Percentiles rank a stretch among this genome's conserved stretches.
Evolutionary conservation across 2,113 vertebrate genomes (phyloP).

Genomic region (Clarias magur): DNA sequence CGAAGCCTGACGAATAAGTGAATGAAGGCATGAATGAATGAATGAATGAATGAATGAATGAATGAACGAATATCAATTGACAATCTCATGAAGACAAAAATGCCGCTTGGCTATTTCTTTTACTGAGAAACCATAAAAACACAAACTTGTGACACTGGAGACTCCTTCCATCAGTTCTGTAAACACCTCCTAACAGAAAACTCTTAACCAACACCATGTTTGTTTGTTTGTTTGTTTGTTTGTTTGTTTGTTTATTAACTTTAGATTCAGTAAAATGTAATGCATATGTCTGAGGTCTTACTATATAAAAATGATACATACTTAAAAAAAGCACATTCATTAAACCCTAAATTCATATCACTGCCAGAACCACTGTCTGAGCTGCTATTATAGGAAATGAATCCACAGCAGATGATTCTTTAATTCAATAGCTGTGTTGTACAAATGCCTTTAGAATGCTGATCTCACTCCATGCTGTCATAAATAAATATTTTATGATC

Average conservation of each 20-base stretch:
- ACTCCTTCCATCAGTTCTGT: neutral
- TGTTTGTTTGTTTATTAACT: neutral
- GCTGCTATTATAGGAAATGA: neutral
- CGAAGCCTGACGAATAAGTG: constrained; percentile 24
- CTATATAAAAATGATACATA: neutral
- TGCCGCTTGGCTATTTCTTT: neutral
- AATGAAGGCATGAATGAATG: constrained; percentile 7
- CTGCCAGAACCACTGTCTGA: neutral
- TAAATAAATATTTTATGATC: constrained; percentile 47
- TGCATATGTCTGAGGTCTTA: neutral
- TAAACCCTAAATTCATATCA: neutral
- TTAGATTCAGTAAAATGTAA: no score
- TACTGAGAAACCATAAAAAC: neutral
- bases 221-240: neutral
- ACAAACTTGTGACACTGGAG: neutral
- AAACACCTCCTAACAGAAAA: neutral
- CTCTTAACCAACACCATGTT: neutral
- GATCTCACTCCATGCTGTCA: constrained; percentile 23
- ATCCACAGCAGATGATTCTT: neutral
- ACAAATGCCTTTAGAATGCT: constrained; percentile 5
- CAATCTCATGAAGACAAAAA: neutral
- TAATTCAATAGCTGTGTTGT: neutral
- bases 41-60: neutral
- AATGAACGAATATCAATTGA: neutral
- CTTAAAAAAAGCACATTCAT: neutral